Evolutionary conservation across 2,888 invertebrate genomes (phyloP).

Genomic region (Matsumyia berberina): DNA sequence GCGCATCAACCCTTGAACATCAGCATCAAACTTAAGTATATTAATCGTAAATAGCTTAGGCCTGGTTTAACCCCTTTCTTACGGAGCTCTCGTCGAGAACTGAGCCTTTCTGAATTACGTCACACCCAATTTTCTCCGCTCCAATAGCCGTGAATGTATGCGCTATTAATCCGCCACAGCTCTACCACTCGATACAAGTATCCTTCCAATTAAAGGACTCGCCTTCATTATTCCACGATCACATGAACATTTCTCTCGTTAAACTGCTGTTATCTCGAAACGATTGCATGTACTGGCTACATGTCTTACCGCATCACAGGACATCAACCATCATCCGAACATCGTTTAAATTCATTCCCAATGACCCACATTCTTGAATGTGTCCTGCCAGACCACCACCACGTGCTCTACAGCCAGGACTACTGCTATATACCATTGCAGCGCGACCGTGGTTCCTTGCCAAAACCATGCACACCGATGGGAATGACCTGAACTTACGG

Average conservation of each 20-base stretch:
- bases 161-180: too few species aligned
- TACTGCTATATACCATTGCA: not conserved
- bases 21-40: too few species aligned
- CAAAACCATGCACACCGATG: constrained; percentile 35
- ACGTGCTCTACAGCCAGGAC: constrained; percentile 7
- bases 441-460: constrained; percentile 10
- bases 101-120: too few species aligned
- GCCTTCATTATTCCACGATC: constrained; percentile 1
- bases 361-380: constrained; percentile 62
- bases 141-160: too few species aligned
- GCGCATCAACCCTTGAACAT: too few species aligned
- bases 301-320: constrained; percentile 9
- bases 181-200: not conserved
- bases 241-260: constrained; percentile 9
- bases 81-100: too few species aligned
- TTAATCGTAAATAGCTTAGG: too few species aligned
- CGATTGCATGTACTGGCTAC: constrained; percentile 15
- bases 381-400: constrained; percentile 39
- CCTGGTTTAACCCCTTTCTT: too few species aligned
- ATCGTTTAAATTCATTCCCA: constrained; percentile 56
- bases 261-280: constrained; percentile 24
- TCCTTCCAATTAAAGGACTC: constrained; percentile 8
- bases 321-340: constrained; percentile 32
- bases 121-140: too few species aligned
- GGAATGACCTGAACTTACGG: constrained; percentile 55